Conservation (phyloP, 2,888 invertebrate genomes). For the Xestobium rufovillosum region DNA sequence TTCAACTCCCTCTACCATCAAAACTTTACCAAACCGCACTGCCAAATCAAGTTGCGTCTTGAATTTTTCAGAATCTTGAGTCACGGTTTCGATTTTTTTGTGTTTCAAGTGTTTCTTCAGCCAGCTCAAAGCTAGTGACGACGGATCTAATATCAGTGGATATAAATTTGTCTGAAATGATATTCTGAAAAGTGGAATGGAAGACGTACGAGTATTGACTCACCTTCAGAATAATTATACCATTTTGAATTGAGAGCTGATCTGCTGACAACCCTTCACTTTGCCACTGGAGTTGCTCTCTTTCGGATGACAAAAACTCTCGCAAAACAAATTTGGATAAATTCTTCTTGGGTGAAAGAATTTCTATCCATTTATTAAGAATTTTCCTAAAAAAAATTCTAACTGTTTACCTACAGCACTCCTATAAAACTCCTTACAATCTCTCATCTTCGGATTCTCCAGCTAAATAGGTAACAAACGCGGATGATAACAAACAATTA, state of each 20-base stretch:
- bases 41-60: constrained; percentile 68
- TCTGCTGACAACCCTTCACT: constrained; percentile 77
- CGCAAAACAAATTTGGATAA: constrained; percentile 46
- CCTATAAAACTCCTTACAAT: constrained; percentile 36
- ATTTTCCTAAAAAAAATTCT: constrained; percentile 39
- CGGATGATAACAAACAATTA: constrained; percentile 65
- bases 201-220: constrained; percentile 8
- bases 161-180: constrained; percentile 46
- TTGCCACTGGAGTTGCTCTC: constrained; percentile 79
- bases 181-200: constrained; percentile 5
- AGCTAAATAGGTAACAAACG: constrained; percentile 66
- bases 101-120: constrained; percentile 61
- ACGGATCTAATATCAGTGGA: constrained; percentile 85
- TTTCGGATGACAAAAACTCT: constrained; percentile 56
- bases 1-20: constrained; percentile 75
- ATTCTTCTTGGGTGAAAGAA: no score
- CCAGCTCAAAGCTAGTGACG: constrained; percentile 77
- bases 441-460: constrained; percentile 60
- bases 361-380: constrained; percentile 35
- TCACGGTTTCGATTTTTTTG: constrained; percentile 65
- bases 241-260: constrained; percentile 72
- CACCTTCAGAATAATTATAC: constrained; percentile 69
- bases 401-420: constrained; percentile 29
- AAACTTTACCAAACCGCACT: constrained; percentile 77
- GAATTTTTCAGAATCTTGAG: constrained; percentile 69